A percentile compares a stretch with the other conserved stretches of the same genome.
Conservation (phyloP, 2,888 invertebrate genomes). For the Zeuzera pyrina region DNA sequence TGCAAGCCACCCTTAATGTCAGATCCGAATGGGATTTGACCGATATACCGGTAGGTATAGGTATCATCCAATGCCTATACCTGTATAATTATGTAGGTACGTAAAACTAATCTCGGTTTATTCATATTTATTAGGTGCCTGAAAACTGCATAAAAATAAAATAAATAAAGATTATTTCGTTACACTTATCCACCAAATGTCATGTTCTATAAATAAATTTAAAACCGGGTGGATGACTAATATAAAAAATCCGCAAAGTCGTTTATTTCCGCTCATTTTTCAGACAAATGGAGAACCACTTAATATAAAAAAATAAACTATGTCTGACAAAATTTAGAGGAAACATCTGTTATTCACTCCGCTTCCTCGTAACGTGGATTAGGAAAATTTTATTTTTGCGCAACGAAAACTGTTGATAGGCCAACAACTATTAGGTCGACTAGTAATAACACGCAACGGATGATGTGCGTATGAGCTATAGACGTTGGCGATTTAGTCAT, state of each 20-base stretch:
- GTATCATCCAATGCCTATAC: too few relatives aligned
- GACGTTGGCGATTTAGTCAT: conserved; percentile 3
- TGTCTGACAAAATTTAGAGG: conserved; percentile 30
- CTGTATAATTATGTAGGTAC: too few relatives aligned
- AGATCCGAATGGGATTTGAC: too few relatives aligned
- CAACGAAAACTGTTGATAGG: conserved; percentile 4
- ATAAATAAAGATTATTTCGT: too few relatives aligned
- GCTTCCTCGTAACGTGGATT: conserved; percentile 19
- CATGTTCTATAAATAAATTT: neutral
- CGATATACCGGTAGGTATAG: too few relatives aligned
- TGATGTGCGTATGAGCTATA: conserved; percentile 6
- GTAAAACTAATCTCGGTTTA: too few relatives aligned
- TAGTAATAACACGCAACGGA: conserved; percentile 2
- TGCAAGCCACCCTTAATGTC: too few relatives aligned
- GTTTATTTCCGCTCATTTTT: conserved; percentile 32
- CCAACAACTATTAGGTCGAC: neutral
- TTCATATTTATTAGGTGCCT: too few relatives aligned
- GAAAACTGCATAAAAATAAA: too few relatives aligned
- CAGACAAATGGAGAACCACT: conserved; percentile 28
- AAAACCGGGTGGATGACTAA: neutral
- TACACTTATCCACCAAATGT: neutral
- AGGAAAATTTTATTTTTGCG: conserved; percentile 17
- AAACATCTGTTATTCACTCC: conserved; percentile 34
- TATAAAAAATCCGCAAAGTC: conserved; percentile 8
- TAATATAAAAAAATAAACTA: conserved; percentile 20